phyloP scores from a whole-genome alignment of 2,797 vertebrate genomes.

The Orientallactaga sibirica region DNA sequence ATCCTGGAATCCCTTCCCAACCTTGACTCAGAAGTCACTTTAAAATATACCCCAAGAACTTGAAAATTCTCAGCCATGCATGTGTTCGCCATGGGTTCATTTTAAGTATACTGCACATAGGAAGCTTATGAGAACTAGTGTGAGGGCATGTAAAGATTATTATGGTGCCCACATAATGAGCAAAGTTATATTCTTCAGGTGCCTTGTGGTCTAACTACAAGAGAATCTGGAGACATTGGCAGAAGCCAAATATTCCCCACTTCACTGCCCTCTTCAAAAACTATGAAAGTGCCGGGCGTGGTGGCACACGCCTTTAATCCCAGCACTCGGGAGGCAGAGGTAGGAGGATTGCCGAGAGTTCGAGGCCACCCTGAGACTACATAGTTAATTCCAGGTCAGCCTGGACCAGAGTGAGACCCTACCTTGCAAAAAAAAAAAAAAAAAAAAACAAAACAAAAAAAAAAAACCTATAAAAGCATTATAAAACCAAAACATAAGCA shows the following conservation, averaged over 20 bases:
- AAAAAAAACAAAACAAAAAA: too few relatives aligned
- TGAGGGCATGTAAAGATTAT: not conserved
- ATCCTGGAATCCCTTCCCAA: not conserved
- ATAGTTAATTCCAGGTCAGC: too few relatives aligned
- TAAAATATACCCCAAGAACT: not conserved
- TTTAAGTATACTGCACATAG: constrained; percentile 22
- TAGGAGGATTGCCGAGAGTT: too few relatives aligned
- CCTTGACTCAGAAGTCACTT: not conserved
- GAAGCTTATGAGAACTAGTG: not conserved
- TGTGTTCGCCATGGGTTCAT: not conserved
- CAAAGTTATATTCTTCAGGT: not conserved
- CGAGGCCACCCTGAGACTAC: too few relatives aligned
- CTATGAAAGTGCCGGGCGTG: not conserved
- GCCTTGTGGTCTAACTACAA: constrained; percentile 2
- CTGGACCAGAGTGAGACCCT: too few relatives aligned
- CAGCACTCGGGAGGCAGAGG: too few relatives aligned
- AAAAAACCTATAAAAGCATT: not conserved
- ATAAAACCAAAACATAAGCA: constrained; percentile 27
- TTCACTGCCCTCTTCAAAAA: not conserved
- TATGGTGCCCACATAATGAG: not conserved
- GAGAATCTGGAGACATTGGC: not conserved
- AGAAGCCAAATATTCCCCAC: not conserved
- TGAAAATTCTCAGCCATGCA: not conserved
- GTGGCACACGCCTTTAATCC: too few relatives aligned
- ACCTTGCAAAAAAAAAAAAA: too few relatives aligned